Percentiles rank a stretch among this genome's conserved stretches.
These are phyloP conservation scores for Hyperoplus immaculatus DNA, from an alignment of 2,797 vertebrate species.

Conservation along the genomic window DNA sequence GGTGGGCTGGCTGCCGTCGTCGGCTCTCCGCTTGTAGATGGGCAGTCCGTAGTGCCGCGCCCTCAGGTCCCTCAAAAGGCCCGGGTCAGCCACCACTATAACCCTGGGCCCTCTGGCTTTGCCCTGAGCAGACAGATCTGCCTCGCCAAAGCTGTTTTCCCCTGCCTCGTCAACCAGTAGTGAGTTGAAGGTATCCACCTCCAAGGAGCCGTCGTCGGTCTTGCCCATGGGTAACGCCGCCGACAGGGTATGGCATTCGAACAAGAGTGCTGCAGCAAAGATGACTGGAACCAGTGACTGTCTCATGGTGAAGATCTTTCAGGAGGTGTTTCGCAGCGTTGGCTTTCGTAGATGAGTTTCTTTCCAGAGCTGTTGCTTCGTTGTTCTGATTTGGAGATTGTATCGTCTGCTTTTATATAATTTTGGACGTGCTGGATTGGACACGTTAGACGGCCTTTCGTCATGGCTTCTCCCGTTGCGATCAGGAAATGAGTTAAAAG, in stretches of 20 bases:
- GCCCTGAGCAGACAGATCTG: constrained; percentile 3
- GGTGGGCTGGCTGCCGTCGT: constrained; percentile 63
- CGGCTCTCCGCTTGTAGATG: constrained; percentile 68
- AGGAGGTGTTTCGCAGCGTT: constrained; percentile 6
- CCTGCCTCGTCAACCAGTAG: constrained; percentile 66
- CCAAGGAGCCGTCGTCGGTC: constrained; percentile 70
- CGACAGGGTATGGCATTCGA: constrained; percentile 57
- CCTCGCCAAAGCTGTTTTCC: constrained; percentile 54
- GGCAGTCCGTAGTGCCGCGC: constrained; percentile 63
- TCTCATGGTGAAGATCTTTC: constrained; percentile 80
- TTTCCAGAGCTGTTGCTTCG: constrained; percentile 25
- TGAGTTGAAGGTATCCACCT: constrained; percentile 71
- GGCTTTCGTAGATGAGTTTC: constrained; percentile 14
- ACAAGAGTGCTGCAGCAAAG: constrained; percentile 74
- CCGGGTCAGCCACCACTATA: constrained; percentile 75
- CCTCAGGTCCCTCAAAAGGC: constrained; percentile 77
- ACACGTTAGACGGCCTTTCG: constrained; percentile 58
- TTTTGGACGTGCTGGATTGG: constrained; percentile 11
- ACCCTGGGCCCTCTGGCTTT: constrained; percentile 64
- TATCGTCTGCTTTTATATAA: constrained; percentile 77
- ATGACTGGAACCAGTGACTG: constrained; percentile 66
- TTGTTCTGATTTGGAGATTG: constrained; percentile 41
- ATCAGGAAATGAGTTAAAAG: constrained; percentile 63
- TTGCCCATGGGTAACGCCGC: constrained; percentile 66
- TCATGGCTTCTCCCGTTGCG: constrained; percentile 49